Base-by-base conservation (phyloP, 2,888 invertebrate genomes). In the Eubasilissa splendida region DNA sequence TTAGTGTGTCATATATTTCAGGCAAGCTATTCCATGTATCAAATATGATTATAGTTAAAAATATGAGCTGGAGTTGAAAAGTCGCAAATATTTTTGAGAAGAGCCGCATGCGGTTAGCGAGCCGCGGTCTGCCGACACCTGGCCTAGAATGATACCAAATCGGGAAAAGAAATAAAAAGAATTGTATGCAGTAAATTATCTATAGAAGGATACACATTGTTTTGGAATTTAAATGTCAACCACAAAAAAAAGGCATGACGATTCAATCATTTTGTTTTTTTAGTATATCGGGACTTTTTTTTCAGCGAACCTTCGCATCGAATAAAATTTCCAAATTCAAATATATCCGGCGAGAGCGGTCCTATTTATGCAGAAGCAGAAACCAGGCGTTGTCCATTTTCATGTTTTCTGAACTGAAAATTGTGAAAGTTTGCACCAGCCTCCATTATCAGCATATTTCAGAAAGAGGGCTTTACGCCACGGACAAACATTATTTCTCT, bases 391-490 rank as follows among this genome's bases (percentile, higher is more conserved):
- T 73, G 71, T 73, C 71, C 56, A 73, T 73, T 54, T 73, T 31
- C 58, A 12, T 73, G 71, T 73, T 73, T 73, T 73, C 58, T n/a
- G 56, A 31, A 22, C n/a, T 22, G 58, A 73, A 56, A 73, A 73
- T 73, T 73, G 71, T 56, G 50, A 73, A 73, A 73, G 71, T 73
- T 73, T 73, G 65, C 58, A 22, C 71, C 71, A n/a, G 22, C 71
- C 71, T 33, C 71, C 71, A 73, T 73, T 73, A 73, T 73, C 71
- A 73, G 56, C 33, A 56, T 33, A 73, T 73, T 73, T 73, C 71
- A 58, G 56, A 5, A 73, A 58, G n/a, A 11, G 58, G 50, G 68
- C 68, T 52, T 68, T 52, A 68, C n/a, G 52, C 68, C 50, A 33
- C 50, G 68, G 14, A 9, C 50, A n/a, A 68, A 68, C 50, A n/a